Base-by-base conservation (phyloP, 2,113 vertebrate genomes). In the Brachyistius frenatus region DNA sequence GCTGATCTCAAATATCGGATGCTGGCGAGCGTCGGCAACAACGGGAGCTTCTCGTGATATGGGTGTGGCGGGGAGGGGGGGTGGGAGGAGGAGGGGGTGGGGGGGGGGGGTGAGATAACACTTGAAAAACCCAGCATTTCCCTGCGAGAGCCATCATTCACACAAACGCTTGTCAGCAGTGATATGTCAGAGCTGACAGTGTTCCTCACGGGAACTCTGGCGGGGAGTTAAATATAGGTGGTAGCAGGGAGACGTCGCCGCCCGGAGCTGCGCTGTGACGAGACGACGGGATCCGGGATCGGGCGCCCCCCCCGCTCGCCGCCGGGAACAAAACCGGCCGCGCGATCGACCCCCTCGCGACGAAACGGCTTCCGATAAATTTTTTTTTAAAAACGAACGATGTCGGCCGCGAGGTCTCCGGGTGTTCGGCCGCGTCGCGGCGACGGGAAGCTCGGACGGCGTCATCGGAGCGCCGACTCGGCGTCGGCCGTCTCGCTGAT, bases 401-500 rank as follows among this genome's bases (percentile, higher is more conserved):
- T n/a, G n/a, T n/a, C n/a, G 23, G 23, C 23, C 23, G 23, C 23
- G 23, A 23, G 23, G 23, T 23, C 23, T 23, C 23, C 23, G 23
- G 23, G 23, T 23, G 23, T 23, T 23, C 23, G 23, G 23, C 23
- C 23, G 23, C 23, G 23, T 23, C 23, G 23, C 23, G 23, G 23
- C 23, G 23, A 23, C 23, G 23, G 23, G 23, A 23, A 23, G 23
- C 23, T 23, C 23, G 23, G 23, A 23, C 23, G 23, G 23, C 23
- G 23, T 23, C 23, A 23, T 23, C 23, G 23, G 23, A 23, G 23
- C 23, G 23, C 23, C 23, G 23, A 23, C 23, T 23, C 23, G 23
- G 23, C 23, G 23, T 23, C 23, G 68, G 66, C 57, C 73, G 15
- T 86, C 53, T 56, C 49, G 64, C 57, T 81, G 79, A 91, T 86